phyloP scores from a whole-genome alignment of 2,113 vertebrate genomes.

The Helogale parvula region DNA sequence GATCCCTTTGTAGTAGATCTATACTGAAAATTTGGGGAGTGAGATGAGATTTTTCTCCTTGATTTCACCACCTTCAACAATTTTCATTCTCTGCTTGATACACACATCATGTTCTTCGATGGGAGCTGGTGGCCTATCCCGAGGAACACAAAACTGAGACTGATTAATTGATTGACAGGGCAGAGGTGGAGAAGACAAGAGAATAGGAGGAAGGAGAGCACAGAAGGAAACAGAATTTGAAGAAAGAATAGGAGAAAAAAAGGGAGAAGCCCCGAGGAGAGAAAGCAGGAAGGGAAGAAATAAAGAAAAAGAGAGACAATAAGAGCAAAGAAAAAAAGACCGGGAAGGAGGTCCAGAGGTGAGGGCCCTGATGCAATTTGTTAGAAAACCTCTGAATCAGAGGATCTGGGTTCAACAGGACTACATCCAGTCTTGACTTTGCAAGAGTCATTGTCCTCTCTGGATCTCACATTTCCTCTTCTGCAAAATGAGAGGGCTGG shows the following conservation, averaged over 20 bases:
- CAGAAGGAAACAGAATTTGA: neutral
- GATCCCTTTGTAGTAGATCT: neutral
- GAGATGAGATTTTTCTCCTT: neutral
- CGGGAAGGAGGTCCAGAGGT: neutral
- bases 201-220: neutral
- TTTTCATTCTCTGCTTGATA: neutral
- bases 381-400: neutral
- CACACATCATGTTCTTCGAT: neutral
- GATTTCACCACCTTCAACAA: conserved; percentile 5
- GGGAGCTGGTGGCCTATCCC: neutral
- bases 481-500: neutral
- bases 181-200: neutral
- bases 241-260: neutral
- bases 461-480: neutral
- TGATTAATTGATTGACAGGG: neutral
- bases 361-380: neutral
- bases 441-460: neutral
- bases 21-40: neutral
- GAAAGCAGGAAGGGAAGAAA: neutral
- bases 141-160: neutral
- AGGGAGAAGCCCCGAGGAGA: neutral
- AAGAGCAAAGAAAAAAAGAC: neutral
- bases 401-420: neutral
- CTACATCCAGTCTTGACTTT: neutral
- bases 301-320: neutral